Evolutionary conservation across 35 echinoderm and acorn worm genomes (phyloP).

Genomic region (Heliocidaris erythrogramma): DNA sequence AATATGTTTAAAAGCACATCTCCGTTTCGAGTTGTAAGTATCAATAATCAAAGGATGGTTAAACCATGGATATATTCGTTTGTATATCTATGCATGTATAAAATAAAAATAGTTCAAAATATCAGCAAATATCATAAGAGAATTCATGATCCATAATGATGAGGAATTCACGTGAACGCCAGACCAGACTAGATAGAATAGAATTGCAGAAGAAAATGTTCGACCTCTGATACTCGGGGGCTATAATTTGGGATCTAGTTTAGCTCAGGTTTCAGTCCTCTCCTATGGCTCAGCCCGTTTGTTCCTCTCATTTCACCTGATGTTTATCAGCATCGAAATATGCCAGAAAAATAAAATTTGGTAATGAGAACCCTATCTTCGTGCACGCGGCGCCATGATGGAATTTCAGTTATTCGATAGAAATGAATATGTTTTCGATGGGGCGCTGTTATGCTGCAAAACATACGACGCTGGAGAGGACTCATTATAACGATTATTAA

Average conservation of each 20-base stretch:
- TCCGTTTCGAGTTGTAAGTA: too few species aligned
- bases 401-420: constrained; percentile 18
- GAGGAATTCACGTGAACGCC: background rate
- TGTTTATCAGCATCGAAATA: constrained; percentile 41
- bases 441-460: background rate
- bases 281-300: background rate
- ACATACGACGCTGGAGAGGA: background rate
- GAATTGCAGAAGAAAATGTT: background rate
- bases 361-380: background rate
- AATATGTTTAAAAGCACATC: too few species aligned
- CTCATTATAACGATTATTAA: background rate
- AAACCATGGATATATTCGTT: too few species aligned
- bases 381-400: constrained; percentile 5
- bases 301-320: constrained; percentile 29
- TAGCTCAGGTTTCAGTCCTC: background rate
- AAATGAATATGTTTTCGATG: background rate
- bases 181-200: background rate
- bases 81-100: too few species aligned
- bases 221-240: constrained; percentile 6
- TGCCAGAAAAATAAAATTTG: constrained; percentile 18
- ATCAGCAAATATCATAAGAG: too few species aligned
- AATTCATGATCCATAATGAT: too few species aligned
- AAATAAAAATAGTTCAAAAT: too few species aligned
- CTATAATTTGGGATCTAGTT: constrained; percentile 2
- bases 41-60: too few species aligned